Conservation (phyloP, 2,113 vertebrate genomes). For the Marmota flaviventris region DNA sequence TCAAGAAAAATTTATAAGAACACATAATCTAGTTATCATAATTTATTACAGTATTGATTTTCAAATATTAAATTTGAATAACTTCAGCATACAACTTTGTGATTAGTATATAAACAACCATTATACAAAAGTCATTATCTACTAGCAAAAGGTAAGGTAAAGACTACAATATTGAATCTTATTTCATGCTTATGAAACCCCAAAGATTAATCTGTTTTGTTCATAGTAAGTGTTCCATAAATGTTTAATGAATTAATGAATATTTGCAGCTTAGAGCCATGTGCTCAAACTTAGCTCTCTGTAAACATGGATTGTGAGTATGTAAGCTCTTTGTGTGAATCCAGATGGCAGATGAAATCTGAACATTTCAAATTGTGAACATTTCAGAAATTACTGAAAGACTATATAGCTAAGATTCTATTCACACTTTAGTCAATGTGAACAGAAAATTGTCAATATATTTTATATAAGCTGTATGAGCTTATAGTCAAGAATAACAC, state of each 20-base stretch:
- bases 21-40: constrained; percentile 65
- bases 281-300: constrained; percentile 38
- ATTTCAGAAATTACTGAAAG: constrained; percentile 59
- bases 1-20: constrained; percentile 64
- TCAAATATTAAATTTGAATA: constrained; percentile 70
- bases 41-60: constrained; percentile 40
- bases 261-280: constrained; percentile 57
- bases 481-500: constrained; percentile 9
- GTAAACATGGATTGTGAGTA: constrained; percentile 49
- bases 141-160: not conserved
- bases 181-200: not conserved
- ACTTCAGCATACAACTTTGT: constrained; percentile 31
- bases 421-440: constrained; percentile 27
- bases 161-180: not conserved
- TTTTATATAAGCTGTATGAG: constrained; percentile 1
- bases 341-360: constrained; percentile 69
- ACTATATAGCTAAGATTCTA: constrained; percentile 21
- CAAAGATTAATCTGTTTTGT: not conserved
- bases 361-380: not conserved
- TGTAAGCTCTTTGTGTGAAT: constrained; percentile 51
- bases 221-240: constrained; percentile 20
- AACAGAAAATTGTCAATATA: constrained; percentile 11
- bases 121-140: not conserved
- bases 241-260: constrained; percentile 40
- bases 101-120: not conserved